These are phyloP conservation scores for Benitochromis conjunctus DNA, from an alignment of 2,113 vertebrate genomes.

Conservation along the genomic window DNA sequence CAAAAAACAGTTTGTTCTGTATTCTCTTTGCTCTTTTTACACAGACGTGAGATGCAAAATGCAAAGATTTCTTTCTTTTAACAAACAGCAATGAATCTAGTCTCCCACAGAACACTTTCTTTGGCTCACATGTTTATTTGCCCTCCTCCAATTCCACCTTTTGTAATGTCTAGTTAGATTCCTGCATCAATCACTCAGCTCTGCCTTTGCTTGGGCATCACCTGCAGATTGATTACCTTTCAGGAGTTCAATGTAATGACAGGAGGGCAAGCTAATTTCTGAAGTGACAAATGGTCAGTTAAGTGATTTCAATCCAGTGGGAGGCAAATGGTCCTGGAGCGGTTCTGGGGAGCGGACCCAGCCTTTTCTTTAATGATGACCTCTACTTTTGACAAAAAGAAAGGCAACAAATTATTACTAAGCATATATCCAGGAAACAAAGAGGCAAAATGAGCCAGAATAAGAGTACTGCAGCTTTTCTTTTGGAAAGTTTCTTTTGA, in stretches of 20 bases:
- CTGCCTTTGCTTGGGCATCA: constrained; percentile 20
- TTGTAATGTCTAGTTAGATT: constrained; percentile 53
- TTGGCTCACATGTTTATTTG: constrained; percentile 20
- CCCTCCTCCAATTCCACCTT: constrained; percentile 11
- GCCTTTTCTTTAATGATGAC: not conserved
- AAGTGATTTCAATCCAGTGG: constrained; percentile 44
- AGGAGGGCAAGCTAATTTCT: constrained; percentile 54
- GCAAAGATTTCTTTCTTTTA: not conserved
- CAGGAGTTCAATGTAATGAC: constrained; percentile 47
- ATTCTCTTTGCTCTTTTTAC: constrained; percentile 25
- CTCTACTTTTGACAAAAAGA: not conserved
- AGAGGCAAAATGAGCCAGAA: not conserved
- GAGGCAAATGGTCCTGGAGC: constrained; percentile 23
- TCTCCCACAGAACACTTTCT: constrained; percentile 3
- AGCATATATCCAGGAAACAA: constrained; percentile 2
- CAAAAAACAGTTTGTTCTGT: not conserved
- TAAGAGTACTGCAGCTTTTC: not conserved
- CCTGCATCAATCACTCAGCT: constrained; percentile 45
- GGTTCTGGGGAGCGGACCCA: not conserved
- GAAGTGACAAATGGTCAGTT: constrained; percentile 50
- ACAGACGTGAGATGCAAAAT: not conserved
- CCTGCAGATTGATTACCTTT: constrained; percentile 58
- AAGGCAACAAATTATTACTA: not conserved
- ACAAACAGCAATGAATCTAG: not conserved
- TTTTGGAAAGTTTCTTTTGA: not conserved